Conservation (phyloP, 2,113 vertebrate species). For the Hemicordylus capensis region DNA sequence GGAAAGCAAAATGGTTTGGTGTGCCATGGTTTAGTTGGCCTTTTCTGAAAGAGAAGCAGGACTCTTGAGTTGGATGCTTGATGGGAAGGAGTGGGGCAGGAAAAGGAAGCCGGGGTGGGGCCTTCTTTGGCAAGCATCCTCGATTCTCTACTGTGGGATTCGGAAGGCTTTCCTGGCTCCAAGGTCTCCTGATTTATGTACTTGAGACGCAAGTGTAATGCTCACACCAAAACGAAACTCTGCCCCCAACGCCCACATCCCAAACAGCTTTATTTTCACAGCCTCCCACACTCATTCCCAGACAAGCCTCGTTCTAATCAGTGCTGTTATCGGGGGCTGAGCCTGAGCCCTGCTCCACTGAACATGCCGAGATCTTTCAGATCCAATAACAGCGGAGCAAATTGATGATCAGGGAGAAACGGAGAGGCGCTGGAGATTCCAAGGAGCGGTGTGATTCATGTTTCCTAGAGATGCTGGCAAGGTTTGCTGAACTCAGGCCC, state of each 20-base stretch:
- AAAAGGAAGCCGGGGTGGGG: not conserved
- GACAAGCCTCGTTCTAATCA: constrained; percentile 23
- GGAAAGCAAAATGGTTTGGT: no score
- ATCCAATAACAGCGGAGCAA: not conserved
- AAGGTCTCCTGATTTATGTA: constrained; percentile 6
- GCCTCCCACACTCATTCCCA: constrained; percentile 49
- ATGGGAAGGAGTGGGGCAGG: not conserved
- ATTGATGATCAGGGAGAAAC: not conserved
- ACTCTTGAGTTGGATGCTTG: not conserved
- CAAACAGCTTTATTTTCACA: not conserved
- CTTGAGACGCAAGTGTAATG: not conserved
- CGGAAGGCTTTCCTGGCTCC: not conserved
- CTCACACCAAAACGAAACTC: not conserved
- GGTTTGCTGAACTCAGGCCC: not conserved
- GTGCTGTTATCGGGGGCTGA: constrained; percentile 33
- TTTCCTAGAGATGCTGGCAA: not conserved
- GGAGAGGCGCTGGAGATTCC: not conserved
- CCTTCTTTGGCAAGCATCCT: not conserved
- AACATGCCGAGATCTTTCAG: not conserved
- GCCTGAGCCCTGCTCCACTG: constrained; percentile 32
- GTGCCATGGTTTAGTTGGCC: not conserved
- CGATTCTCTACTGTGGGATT: not conserved
- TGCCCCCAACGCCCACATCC: not conserved
- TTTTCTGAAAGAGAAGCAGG: not conserved
- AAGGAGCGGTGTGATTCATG: not conserved